A percentile compares a stretch with the other conserved stretches of the same genome.
Evolutionary conservation across 2,888 invertebrate genomes (phyloP).

Genomic region (Cryptus armator): DNA sequence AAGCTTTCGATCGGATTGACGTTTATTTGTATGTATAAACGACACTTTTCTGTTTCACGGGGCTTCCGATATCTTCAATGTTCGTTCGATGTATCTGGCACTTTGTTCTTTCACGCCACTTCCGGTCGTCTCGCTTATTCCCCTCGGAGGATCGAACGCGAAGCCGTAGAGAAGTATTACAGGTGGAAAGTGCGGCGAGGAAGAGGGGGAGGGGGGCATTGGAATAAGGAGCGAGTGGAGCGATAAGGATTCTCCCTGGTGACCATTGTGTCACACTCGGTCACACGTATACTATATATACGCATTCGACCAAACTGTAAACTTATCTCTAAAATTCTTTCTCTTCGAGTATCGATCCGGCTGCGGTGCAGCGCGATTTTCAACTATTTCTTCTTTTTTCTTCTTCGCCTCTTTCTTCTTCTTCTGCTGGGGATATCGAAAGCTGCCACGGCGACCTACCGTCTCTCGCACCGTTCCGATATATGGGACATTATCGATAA

Average conservation of each 20-base stretch:
- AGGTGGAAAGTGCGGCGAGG: constrained; percentile 9
- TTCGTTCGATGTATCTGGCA: constrained; percentile 20
- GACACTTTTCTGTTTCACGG: neutral
- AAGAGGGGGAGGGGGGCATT: neutral
- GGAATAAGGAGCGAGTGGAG: constrained; percentile 36
- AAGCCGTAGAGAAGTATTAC: constrained; percentile 41
- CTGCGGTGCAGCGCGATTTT: constrained; percentile 42
- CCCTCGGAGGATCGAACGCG: constrained; percentile 13
- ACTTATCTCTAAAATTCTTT: constrained; percentile 64
- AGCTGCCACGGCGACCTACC: constrained; percentile 18
- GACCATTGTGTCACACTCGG: constrained; percentile 60
- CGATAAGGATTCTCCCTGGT: constrained; percentile 64
- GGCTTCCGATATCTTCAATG: constrained; percentile 19
- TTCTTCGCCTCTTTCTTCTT: constrained; percentile 7
- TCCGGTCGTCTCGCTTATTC: constrained; percentile 40
- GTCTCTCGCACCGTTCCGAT: constrained; percentile 30
- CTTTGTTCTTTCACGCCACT: constrained; percentile 19
- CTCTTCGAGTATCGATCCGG: constrained; percentile 57
- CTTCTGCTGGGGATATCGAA: constrained; percentile 37
- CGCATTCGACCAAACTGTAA: constrained; percentile 6
- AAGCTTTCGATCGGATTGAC: neutral
- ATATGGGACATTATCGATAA: constrained; percentile 54
- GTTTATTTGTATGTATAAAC: neutral
- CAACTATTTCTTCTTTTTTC: constrained; percentile 30
- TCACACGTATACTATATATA: constrained; percentile 7